A percentile compares a stretch with the other conserved stretches of the same genome.
These are phyloP conservation scores for Lordiphosa collinella DNA, from an alignment of 1,140 invertebrate species.

Conservation along the genomic window DNA sequence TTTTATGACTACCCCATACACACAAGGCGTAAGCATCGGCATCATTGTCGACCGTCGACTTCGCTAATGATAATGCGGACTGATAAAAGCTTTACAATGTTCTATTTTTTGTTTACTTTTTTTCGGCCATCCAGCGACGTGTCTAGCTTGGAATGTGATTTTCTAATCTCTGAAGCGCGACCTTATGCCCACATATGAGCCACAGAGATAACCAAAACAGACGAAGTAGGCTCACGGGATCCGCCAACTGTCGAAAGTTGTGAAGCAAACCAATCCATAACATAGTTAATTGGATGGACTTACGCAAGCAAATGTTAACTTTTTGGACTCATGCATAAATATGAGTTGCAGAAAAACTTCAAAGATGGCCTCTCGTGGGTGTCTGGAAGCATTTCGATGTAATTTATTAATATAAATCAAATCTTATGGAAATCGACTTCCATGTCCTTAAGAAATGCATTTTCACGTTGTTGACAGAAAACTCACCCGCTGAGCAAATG, in stretches of 20 bases:
- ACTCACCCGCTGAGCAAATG: conserved; percentile 23
- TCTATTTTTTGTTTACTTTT: conserved; percentile 24
- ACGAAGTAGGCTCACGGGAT: neutral
- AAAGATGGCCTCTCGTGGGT: conserved; percentile 35
- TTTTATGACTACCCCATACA: neutral
- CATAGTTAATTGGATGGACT: conserved; percentile 43
- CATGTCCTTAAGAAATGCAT: conserved; percentile 6
- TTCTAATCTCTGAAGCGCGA: conserved; percentile 44
- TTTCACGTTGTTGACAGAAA: conserved; percentile 5
- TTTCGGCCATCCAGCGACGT: conserved; percentile 24
- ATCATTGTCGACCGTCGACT: conserved; percentile 13
- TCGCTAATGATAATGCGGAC: conserved; percentile 53
- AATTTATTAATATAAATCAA: conserved; percentile 46
- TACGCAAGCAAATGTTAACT: conserved; percentile 22
- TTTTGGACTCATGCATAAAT: conserved; percentile 36
- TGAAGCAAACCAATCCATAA: conserved; percentile 6
- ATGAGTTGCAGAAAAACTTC: conserved; percentile 32
- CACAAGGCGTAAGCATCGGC: conserved; percentile 23
- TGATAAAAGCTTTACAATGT: conserved; percentile 71
- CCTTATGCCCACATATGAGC: conserved; percentile 16
- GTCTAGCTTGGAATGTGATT: conserved; percentile 49
- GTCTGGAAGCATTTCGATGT: conserved; percentile 34
- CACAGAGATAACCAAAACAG: neutral
- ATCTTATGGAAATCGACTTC: conserved; percentile 42
- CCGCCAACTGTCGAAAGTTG: conserved; percentile 38